Conservation (phyloP, 1,140 invertebrate species). For the Sitobion miscanthi region DNA sequence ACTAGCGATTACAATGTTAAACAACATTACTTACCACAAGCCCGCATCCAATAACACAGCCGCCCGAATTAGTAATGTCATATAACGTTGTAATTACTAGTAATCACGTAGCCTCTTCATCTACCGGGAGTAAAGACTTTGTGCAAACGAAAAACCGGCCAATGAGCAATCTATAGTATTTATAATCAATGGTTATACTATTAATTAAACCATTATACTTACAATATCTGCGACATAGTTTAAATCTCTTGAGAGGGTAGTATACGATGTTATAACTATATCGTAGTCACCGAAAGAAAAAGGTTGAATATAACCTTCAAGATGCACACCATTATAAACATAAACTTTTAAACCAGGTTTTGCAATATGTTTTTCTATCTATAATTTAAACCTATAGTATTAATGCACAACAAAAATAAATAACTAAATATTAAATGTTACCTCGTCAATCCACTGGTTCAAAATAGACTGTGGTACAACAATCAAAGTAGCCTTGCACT, state of each 20-base stretch:
- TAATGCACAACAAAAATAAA: conserved; percentile 14
- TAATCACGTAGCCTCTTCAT: no score
- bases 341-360: conserved; percentile 67
- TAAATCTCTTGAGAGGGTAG: conserved; percentile 67
- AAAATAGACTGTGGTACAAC: conserved; percentile 74
- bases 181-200: no score
- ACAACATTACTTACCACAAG: no score
- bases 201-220: neutral
- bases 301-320: conserved; percentile 72
- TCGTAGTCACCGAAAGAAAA: conserved; percentile 71
- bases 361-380: conserved; percentile 71
- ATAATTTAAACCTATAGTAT: conserved; percentile 38
- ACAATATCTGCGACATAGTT: conserved; percentile 63
- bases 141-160: no score
- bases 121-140: no score
- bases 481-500: conserved; percentile 74
- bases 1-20: no score
- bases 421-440: conserved; percentile 27
- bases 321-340: conserved; percentile 67
- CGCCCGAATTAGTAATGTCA: no score
- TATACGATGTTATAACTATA: conserved; percentile 78
- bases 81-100: no score
- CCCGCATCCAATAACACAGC: no score
- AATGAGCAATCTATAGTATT: no score
- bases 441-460: conserved; percentile 77